A percentile compares a stretch with the other conserved stretches of the same genome.
Evolutionary conservation across 2,888 invertebrate genomes (phyloP).

Genomic region (Odontomyia ornata): DNA sequence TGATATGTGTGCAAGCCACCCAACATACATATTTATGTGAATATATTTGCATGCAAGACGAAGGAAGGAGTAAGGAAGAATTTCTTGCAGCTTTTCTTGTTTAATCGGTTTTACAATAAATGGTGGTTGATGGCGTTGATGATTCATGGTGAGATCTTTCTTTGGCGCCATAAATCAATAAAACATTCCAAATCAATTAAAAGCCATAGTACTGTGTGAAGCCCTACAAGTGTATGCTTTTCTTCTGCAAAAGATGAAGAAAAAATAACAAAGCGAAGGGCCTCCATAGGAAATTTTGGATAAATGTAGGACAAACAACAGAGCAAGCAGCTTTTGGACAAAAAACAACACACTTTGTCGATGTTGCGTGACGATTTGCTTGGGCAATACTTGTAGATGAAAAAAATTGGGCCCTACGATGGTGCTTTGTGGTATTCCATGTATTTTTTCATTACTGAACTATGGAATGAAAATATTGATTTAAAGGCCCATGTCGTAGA

Average conservation of each 20-base stretch:
- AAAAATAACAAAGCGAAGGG: neutral
- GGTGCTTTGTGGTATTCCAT: conserved; percentile 8
- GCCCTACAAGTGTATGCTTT: neutral
- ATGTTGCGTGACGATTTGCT: neutral
- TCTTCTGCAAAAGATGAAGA: neutral
- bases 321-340: neutral
- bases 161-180: conserved; percentile 6
- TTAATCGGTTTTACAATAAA: no score
- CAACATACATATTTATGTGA: no score
- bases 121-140: neutral
- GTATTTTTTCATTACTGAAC: neutral
- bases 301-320: neutral
- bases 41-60: no score
- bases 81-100: no score
- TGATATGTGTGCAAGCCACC: no score
- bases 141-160: conserved; percentile 13
- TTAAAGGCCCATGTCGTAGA: neutral
- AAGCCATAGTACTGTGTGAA: neutral
- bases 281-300: neutral
- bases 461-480: neutral
- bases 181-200: neutral
- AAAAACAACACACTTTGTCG: no score
- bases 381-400: neutral
- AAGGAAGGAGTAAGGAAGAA: no score
- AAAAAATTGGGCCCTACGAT: neutral